Conservation (phyloP, 2,797 vertebrate genomes). For the Rhinoraja longicauda region DNA sequence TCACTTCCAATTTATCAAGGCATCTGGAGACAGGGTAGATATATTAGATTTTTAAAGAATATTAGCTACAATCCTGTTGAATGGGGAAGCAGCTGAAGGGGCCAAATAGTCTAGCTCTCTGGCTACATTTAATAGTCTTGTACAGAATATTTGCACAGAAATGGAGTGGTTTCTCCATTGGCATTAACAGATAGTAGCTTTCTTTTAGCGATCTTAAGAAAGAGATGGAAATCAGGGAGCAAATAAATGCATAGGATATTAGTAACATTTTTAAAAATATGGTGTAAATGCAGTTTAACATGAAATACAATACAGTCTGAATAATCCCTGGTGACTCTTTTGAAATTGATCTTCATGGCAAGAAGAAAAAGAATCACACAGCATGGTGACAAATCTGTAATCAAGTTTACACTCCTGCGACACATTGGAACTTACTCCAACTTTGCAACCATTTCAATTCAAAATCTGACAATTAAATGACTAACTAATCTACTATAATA, state of each 20-base stretch:
- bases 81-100: no score
- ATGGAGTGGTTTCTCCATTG: background rate
- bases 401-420: background rate
- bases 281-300: background rate
- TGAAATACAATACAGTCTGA: background rate
- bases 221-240: background rate
- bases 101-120: no score
- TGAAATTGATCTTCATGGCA: conserved; percentile 1
- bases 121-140: no score
- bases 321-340: background rate
- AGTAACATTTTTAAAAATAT: background rate
- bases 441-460: background rate
- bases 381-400: background rate
- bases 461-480: background rate
- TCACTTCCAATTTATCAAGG: no score
- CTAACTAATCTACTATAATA: background rate
- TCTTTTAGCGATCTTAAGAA: background rate
- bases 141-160: background rate
- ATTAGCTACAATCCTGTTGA: no score
- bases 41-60: no score
- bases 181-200: background rate
- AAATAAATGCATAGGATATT: background rate
- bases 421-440: background rate
- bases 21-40: no score
- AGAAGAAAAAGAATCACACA: background rate